Base-by-base conservation (phyloP, 2,888 invertebrate genomes). In the Nomada lathburiana region DNA sequence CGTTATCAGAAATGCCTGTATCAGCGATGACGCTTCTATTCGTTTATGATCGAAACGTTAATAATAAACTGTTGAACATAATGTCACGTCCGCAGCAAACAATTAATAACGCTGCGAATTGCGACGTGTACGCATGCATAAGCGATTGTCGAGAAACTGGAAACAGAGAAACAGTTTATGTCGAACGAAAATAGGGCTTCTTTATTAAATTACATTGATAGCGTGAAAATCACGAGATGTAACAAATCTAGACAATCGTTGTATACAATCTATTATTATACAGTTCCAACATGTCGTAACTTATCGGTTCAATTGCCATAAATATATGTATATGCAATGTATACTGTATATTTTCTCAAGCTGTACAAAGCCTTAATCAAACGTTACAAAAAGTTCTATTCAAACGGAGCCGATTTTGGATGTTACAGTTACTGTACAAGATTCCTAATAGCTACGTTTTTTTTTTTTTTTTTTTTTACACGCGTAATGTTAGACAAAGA, bases 371-470 rank as follows among this genome's bases (percentile, higher is more conserved):
- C 59, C 59, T 69, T 64, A 78, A 74, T 68, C 36, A 7, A 36
- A 36, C 36, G 36, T 65, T 80, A 84, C 79, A 57, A 88, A 88
- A 88, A 81, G 73, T 55, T 18, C 53, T 81, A 74, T 68, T 73
- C 63, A 29, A 79, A 69, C 65, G 59, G 52, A 68, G 59, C 71
- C 67, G 65, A 74, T 59, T 9, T 62, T 18, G 36, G 42, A 26
- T 60, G 23, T 69, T 69, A 73, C 64, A 64, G 36, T 70, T 68
- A 70, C 42, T 84, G 71, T 84, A 86, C 76, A 86, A 55, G n/a
- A 65, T 63, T 70, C 63, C 20, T 55, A 55, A 55, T 23, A 10
- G 20, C 52, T 42, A 20, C 36, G 36, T 5, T 29, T 29, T 20
- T 26, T 5, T 4, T 20, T 16, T 16, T 72, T 5, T 53, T 70